These are phyloP conservation scores for Cryptotis parvus DNA, from an alignment of 2,113 vertebrate species.

Conservation along the genomic window DNA sequence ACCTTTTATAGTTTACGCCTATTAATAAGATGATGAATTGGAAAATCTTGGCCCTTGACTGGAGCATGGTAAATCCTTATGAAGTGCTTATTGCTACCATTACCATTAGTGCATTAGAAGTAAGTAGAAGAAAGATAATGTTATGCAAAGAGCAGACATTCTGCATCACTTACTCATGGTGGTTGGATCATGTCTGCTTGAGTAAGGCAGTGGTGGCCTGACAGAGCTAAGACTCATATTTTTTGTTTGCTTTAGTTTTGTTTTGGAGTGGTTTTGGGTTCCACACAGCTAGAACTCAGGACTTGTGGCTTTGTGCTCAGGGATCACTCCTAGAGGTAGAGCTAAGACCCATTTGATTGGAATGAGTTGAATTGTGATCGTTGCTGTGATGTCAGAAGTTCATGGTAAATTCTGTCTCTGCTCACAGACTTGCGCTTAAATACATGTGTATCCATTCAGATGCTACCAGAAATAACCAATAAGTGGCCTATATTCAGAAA, in stretches of 20 bases:
- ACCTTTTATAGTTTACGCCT: not conserved
- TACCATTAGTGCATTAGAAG: not conserved
- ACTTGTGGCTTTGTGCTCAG: no score
- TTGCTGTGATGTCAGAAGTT: not conserved
- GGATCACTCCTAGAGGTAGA: no score
- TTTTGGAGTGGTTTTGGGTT: no score
- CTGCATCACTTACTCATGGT: not conserved
- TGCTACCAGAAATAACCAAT: not conserved
- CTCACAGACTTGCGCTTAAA: not conserved
- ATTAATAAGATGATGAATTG: conserved; percentile 24
- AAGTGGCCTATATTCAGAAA: not conserved
- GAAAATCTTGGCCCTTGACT: not conserved
- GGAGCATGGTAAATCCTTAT: not conserved
- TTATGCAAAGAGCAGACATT: not conserved
- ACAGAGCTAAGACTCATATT: not conserved
- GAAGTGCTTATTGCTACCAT: not conserved
- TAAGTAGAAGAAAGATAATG: not conserved
- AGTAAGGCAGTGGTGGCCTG: not conserved
- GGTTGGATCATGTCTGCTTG: not conserved
- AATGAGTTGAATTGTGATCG: not conserved
- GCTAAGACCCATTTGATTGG: not conserved
- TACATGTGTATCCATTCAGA: not conserved
- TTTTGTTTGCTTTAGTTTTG: no score
- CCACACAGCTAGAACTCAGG: no score
- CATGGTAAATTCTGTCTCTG: not conserved